Conservation (phyloP, 2,113 vertebrate genomes). For the Proteles cristata region DNA sequence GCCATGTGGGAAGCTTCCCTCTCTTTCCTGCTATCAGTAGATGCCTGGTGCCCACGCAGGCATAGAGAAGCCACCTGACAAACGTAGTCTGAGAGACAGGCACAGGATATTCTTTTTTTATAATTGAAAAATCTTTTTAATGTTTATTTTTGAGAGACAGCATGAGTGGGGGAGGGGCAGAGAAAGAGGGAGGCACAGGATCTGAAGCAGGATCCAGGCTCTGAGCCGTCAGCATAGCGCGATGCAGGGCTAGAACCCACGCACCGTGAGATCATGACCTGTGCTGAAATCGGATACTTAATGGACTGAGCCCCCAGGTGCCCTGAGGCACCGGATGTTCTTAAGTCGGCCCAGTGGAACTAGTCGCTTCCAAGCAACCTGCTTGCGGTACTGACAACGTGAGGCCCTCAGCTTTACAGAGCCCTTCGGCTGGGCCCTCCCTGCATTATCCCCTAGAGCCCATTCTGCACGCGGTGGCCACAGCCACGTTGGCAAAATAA, state of each 20-base stretch:
- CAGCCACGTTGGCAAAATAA: background rate
- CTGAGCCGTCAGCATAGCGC: too few species aligned
- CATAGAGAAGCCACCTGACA: background rate
- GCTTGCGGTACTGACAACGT: background rate
- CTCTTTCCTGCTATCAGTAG: background rate
- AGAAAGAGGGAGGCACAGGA: too few species aligned
- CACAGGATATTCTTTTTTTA: too few species aligned
- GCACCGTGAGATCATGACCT: too few species aligned
- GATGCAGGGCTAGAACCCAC: too few species aligned
- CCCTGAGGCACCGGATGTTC: background rate
- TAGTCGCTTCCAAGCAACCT: background rate
- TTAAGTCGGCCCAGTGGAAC: background rate
- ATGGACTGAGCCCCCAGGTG: too few species aligned
- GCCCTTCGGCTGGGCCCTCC: background rate
- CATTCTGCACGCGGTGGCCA: rapidly evolving
- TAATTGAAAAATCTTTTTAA: too few species aligned
- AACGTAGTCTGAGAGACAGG: background rate
- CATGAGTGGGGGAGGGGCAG: too few species aligned
- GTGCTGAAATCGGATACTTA: too few species aligned
- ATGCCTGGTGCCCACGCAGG: background rate
- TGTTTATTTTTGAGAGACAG: too few species aligned
- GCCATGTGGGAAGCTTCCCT: background rate
- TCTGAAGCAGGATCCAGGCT: too few species aligned
- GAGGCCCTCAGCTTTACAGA: background rate
- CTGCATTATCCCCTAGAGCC: background rate